Base-by-base conservation (phyloP, 64 coral and sea anemone genomes). In the Montipora sp. region DNA sequence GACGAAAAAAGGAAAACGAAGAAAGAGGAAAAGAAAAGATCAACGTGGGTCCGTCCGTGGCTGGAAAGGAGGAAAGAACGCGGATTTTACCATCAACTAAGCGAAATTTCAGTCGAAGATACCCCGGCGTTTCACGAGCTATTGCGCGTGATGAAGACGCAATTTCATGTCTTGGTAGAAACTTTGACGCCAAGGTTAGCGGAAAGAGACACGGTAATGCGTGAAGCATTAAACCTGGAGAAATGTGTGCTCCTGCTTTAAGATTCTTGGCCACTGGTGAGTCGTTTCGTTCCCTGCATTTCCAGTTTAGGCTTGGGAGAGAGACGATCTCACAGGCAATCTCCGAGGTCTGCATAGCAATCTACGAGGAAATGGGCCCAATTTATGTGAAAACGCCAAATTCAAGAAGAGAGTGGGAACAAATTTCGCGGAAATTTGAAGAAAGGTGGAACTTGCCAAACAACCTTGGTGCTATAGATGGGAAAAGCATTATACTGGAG, bases 31-130 rank as follows among this genome's bases (percentile, higher is more conserved):
- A 59, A 60, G 77, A 77, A 89, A 43, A 89, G 43, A 61, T 11
- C 22, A 89, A 79, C n/a, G 51, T 89, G 88, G 88, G 48, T 59
- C 47, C 73, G 75, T 63, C 73, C 73, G 53, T 89, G 88, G 73
- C 5, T 89, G n/a, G 50, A 46, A 11, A 16, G 88, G 50, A 89
- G 72, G 55, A 75, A 89, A 61, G 72, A 78, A 2, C 10, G 47
- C 57, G 75, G 88, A 10, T 90, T 59, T 48, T 90, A 69, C 15
- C 55, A 90, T 80, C 75, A 90, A 43, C 19, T 92, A 57, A 7
- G 50, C 36, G 89, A 91, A 73, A 63, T 91, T 48, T 53, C 61
- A 19, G 89, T 47, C 11, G 63, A 91, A 69, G 78, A 91, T 23
- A 69, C 89, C 6, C 14, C 58, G 46, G 67, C 58, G 50, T 90